Conservation (phyloP, 2,113 vertebrate species). For the Microtus ochrogaster region DNA sequence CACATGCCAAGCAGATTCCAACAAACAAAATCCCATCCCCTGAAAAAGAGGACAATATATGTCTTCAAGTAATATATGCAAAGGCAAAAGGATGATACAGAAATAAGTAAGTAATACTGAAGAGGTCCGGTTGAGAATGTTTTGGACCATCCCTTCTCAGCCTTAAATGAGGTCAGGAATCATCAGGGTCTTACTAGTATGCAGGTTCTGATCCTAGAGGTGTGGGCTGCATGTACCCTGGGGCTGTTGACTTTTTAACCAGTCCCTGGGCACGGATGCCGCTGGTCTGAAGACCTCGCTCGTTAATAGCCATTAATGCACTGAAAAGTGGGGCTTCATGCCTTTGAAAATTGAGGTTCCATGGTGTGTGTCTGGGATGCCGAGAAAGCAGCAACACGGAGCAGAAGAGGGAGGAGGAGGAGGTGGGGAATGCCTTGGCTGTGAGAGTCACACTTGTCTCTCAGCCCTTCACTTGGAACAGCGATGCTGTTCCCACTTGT, state of each 20-base stretch:
- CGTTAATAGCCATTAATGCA: background rate
- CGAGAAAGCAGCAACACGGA: conserved; percentile 5
- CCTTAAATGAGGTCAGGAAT: background rate
- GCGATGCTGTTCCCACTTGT: background rate
- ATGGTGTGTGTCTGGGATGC: background rate
- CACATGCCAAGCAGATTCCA: background rate
- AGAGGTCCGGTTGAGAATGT: background rate
- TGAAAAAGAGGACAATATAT: background rate
- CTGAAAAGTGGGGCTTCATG: background rate
- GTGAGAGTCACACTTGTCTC: background rate
- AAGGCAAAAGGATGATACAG: background rate
- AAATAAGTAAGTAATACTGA: background rate
- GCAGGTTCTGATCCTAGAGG: background rate
- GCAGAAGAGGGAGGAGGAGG: background rate
- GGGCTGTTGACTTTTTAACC: background rate
- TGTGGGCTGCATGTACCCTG: too few species aligned
- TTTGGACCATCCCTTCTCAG: background rate
- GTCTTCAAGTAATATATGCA: background rate
- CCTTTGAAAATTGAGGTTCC: background rate
- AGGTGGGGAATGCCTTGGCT: conserved; percentile 15
- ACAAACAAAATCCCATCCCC: background rate
- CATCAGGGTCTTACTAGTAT: background rate
- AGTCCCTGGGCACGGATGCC: background rate
- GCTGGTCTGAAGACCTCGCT: too few species aligned
- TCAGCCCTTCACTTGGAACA: conserved; percentile 36